phyloP scores from a whole-genome alignment of 2,113 vertebrate species.

The Plectropomus leopardus region DNA sequence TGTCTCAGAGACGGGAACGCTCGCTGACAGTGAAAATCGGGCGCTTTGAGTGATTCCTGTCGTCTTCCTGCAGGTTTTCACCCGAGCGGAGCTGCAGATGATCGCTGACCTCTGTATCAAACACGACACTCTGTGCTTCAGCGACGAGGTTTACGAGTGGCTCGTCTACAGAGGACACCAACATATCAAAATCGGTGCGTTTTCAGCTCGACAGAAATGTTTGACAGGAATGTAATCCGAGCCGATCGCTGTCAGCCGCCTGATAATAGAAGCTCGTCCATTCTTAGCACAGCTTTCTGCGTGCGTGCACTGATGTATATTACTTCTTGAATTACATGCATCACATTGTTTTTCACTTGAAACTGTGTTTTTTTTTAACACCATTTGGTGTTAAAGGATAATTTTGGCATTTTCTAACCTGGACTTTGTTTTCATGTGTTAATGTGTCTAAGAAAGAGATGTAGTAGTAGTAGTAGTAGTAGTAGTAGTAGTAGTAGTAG shows the following conservation, averaged over 20 bases:
- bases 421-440: no score
- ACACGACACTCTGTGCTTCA: conserved; percentile 94
- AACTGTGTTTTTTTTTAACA: no score
- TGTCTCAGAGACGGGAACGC: background rate
- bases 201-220: background rate
- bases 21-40: background rate
- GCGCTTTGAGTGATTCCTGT: conserved; percentile 15
- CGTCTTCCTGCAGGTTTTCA: conserved; percentile 87
- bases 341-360: no score
- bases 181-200: conserved; percentile 94
- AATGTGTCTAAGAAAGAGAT: no score
- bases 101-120: conserved; percentile 95
- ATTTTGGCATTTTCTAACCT: no score
- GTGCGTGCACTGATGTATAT: no score
- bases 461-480: no score
- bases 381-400: no score
- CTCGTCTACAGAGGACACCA: conserved; percentile 91
- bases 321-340: no score
- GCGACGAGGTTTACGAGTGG: conserved; percentile 99
- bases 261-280: background rate
- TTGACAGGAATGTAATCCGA: background rate
- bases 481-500: no score
- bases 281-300: background rate
- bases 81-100: conserved; percentile 90
- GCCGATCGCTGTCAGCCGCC: background rate